Evolutionary conservation across 2,888 invertebrate genomes (phyloP).

Genomic region (Mythimna impura): DNA sequence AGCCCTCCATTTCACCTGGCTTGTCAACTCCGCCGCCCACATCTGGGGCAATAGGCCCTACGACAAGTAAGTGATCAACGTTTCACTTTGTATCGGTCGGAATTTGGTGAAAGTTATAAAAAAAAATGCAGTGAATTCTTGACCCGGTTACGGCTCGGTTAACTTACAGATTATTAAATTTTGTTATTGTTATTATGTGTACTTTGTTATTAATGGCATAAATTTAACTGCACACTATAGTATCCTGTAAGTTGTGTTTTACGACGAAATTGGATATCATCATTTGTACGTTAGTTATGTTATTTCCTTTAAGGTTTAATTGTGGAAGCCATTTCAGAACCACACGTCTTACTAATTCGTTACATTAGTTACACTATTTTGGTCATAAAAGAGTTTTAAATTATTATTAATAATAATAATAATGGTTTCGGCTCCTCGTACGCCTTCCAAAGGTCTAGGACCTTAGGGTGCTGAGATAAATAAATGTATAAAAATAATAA

Average conservation of each 20-base stretch:
- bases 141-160: slow-evolving; percentile 40
- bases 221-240: background rate
- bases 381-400: background rate
- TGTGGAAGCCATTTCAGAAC: background rate
- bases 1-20: slow-evolving; percentile 96
- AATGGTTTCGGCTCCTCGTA: too few relatives aligned
- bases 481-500: too few relatives aligned
- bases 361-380: background rate
- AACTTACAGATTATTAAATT: slow-evolving; percentile 22
- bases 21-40: slow-evolving; percentile 98
- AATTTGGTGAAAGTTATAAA: slow-evolving; percentile 57
- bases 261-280: background rate
- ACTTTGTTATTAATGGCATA: slow-evolving; percentile 7
- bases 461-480: too few relatives aligned
- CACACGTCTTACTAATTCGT: background rate
- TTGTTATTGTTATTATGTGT: slow-evolving; percentile 16
- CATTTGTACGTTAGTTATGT: background rate
- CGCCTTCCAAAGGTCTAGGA: too few relatives aligned
- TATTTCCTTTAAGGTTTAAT: background rate
- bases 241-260: background rate
- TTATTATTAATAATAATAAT: too few relatives aligned
- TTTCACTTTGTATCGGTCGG: slow-evolving; percentile 36
- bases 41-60: slow-evolving; percentile 97
- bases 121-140: slow-evolving; percentile 40
- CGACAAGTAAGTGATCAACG: slow-evolving; percentile 92